Evolutionary conservation across 2,888 invertebrate genomes (phyloP), one percentile per base, ranked within the genome.

Genomic region (Hoplodrina blanda): DNA sequence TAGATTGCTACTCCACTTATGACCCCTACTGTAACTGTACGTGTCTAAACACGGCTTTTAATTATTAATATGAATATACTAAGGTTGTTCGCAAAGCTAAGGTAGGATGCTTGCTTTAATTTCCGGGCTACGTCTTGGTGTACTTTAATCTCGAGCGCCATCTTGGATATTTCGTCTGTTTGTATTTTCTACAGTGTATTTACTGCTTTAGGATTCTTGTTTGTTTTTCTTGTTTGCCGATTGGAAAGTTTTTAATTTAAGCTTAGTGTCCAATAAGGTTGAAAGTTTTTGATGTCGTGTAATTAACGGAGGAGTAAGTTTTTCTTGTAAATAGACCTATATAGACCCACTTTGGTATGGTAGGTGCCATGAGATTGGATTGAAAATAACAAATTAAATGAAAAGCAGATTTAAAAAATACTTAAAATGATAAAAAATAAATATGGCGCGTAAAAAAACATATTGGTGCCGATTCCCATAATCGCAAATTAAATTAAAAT

Each of bases 51-150:
- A 68, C 44, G 57, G 53, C 74, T 78, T 78, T 76, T 74, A 81
- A 78, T 81, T 55, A 83, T 78, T 78, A 81, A 83, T 72, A 55
- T 60, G 72, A 74, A 74, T 67, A 78, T 71, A 73, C 75, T 67
- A 70, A 76, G 69, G 56, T 74, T 68, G 49, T 64, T 56, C 41
- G 54, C 55, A 8, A 70, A 75, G 64, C 69, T 70, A 75, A 78
- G 61, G 81, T 83, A 82, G 81, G 81, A 81, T 37, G 68, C 65
- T 74, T 64, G 67, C 62, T 81, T 82, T 82, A 78, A 82, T 82
- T 78, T 83, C 82, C 84, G 84, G 81, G 53, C 72, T 60, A 41
- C 57, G 55, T 69, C 55, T 55, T 73, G 52, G 76, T 69, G 67
- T 72, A 69, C 70, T 81, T 67, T 81, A 82, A 82, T 82, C 82